phyloP scores from a whole-genome alignment of 2,797 vertebrate genomes.

The Fundulus diaphanus region DNA sequence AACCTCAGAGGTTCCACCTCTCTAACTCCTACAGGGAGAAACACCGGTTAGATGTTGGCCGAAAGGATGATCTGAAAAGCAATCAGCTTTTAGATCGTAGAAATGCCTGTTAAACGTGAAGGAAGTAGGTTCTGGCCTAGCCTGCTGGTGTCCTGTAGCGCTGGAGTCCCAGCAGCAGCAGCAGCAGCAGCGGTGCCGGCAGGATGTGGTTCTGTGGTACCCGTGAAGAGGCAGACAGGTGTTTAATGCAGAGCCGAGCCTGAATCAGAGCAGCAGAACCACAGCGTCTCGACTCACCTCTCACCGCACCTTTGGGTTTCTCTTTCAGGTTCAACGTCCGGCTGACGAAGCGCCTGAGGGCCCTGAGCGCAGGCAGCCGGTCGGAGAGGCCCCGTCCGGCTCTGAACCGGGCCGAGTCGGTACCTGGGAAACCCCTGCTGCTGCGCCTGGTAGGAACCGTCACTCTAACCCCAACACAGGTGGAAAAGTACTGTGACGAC shows the following conservation, averaged over 20 bases:
- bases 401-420: slow-evolving; percentile 87
- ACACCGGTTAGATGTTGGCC: too few relatives aligned
- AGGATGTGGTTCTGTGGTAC: slow-evolving; percentile 36
- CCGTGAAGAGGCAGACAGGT: slow-evolving; percentile 30
- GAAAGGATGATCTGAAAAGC: too few relatives aligned
- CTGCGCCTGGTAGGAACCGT: slow-evolving; percentile 70
- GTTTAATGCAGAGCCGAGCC: slow-evolving; percentile 2
- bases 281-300: slow-evolving; percentile 8
- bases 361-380: slow-evolving; percentile 87
- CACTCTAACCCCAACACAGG: not conserved
- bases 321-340: slow-evolving; percentile 90
- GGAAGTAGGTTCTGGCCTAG: not conserved
- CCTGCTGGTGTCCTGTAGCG: not conserved
- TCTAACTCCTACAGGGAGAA: too few relatives aligned
- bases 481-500: not conserved
- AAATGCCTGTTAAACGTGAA: not conserved
- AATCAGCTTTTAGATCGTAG: too few relatives aligned
- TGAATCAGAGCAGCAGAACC: slow-evolving; percentile 11
- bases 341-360: slow-evolving; percentile 91
- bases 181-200: not conserved
- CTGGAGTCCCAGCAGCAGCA: not conserved
- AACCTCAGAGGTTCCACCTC: too few relatives aligned
- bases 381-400: slow-evolving; percentile 86
- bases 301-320: not conserved
- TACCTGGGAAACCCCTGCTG: slow-evolving; percentile 85